These are phyloP conservation scores for cattle (Bos taurus) DNA, from an alignment of 2,113 vertebrate genomes.

Conservation along the genomic window ARS-UCD2.0 NC_037329.1:83224501-83225000, in stretches of 20 bases:
- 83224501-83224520: neutral
- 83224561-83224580: neutral
- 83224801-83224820: no score
- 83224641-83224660: neutral
- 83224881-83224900: neutral
- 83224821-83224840: no score
- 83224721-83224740: neutral
- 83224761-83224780: neutral
- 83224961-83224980: neutral
- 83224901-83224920: neutral
- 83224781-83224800: neutral
- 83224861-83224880: neutral
- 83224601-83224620: neutral
- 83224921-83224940: neutral
- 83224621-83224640: neutral
- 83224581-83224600: neutral
- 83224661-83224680: neutral
- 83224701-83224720: neutral
- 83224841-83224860: neutral
- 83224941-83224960: neutral
- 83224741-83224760: neutral
- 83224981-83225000: neutral
- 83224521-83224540: neutral
- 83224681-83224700: neutral
- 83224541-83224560: neutral